A percentile compares a stretch with the other conserved stretches of the same genome.
phyloP scores from a whole-genome alignment of 2,888 invertebrate species.

The Sminthurides aquaticus region DNA sequence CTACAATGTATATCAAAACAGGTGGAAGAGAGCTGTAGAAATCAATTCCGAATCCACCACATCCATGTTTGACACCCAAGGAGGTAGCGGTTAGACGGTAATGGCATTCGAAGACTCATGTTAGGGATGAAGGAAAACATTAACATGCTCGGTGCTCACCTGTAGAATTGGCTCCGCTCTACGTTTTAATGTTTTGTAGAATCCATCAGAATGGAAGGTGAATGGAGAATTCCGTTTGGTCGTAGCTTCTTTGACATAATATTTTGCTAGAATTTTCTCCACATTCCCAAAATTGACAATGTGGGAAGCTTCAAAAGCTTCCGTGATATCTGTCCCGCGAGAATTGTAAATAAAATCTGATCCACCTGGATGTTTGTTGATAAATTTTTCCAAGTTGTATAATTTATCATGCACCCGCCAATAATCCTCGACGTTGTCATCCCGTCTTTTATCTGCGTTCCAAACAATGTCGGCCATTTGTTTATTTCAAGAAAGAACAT shows the following conservation, averaged over 20 bases:
- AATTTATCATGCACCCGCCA: conserved; percentile 70
- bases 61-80: background rate
- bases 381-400: conserved; percentile 76
- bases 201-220: conserved; percentile 44
- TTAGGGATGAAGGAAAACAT: too few species aligned
- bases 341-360: conserved; percentile 58
- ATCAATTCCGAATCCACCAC: background rate
- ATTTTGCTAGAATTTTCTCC: conserved; percentile 39
- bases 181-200: conserved; percentile 43
- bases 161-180: conserved; percentile 34
- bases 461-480: background rate
- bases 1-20: too few species aligned
- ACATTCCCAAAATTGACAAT: conserved; percentile 25
- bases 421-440: conserved; percentile 65
- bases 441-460: conserved; percentile 52
- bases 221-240: conserved; percentile 43
- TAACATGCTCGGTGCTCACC: conserved; percentile 20
- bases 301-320: conserved; percentile 47
- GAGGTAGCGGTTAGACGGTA: too few species aligned
- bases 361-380: conserved; percentile 78
- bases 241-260: conserved; percentile 35
- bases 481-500: background rate
- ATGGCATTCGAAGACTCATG: too few species aligned
- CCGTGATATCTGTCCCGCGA: conserved; percentile 45
- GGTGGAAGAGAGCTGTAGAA: too few species aligned